These are phyloP conservation scores for Octodon degus DNA, from an alignment of 2,113 vertebrate genomes.

Conservation along the genomic window DNA sequence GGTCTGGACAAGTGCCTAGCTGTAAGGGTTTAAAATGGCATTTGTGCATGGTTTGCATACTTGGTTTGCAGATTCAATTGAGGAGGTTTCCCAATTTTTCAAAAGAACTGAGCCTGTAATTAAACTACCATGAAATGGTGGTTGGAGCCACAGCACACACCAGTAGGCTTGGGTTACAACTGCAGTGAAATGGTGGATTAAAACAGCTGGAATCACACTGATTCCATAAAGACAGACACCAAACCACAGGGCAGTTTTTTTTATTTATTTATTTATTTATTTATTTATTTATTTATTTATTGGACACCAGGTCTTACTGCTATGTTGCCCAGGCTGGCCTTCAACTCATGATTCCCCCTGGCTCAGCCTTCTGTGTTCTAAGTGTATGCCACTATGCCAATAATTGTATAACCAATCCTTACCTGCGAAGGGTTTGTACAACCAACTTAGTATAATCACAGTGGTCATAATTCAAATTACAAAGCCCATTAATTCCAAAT, in stretches of 20 bases:
- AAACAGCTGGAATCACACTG: neutral
- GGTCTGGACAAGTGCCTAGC: constrained; percentile 66
- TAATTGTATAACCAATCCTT: constrained; percentile 52
- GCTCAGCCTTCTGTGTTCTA: neutral
- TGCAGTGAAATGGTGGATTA: constrained; percentile 61
- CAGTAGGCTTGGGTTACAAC: constrained; percentile 54
- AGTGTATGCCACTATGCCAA: neutral
- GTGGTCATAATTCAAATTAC: constrained; percentile 30
- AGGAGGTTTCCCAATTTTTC: constrained; percentile 66
- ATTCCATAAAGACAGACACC: constrained; percentile 34
- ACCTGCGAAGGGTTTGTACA: neutral
- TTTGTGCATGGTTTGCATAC: constrained; percentile 68
- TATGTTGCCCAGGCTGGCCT: neutral
- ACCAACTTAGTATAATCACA: neutral
- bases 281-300: neutral
- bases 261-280: neutral
- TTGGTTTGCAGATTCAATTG: constrained; percentile 69
- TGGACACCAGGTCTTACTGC: neutral
- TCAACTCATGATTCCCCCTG: neutral
- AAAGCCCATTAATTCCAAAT: neutral
- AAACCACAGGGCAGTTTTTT: neutral
- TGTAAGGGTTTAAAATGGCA: constrained; percentile 64
- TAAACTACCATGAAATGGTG: constrained; percentile 70
- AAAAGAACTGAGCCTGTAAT: constrained; percentile 66
- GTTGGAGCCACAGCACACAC: neutral